Evolutionary conservation across 2,888 invertebrate species (phyloP).

Genomic region (Lasioglossum vierecki): DNA sequence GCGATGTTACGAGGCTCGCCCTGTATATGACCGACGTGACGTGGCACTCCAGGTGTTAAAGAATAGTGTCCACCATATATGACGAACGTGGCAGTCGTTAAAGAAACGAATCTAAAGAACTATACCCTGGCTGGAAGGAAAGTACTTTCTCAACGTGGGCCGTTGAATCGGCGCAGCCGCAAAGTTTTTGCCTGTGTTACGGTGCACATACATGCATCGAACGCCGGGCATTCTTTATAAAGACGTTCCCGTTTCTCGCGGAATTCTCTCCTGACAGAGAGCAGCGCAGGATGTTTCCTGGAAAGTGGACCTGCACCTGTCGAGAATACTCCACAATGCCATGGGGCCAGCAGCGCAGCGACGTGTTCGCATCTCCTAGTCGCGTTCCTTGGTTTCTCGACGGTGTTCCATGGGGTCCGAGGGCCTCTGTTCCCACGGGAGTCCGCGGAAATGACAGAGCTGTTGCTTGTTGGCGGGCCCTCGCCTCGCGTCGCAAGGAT

Average conservation of each 20-base stretch:
- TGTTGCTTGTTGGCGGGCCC: conserved; percentile 5
- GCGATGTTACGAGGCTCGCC: neutral
- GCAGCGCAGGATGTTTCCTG: conserved; percentile 71
- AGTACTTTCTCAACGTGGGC: neutral
- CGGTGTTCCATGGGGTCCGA: neutral
- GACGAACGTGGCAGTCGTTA: neutral
- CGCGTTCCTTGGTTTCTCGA: conserved; percentile 38
- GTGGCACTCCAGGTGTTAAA: neutral
- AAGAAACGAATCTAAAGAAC: neutral
- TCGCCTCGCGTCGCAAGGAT: conserved; percentile 39
- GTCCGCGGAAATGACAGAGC: conserved; percentile 50
- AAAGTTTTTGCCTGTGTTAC: conserved; percentile 34
- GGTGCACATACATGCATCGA: conserved; percentile 19
- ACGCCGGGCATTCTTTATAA: conserved; percentile 54
- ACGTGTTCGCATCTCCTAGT: conserved; percentile 41
- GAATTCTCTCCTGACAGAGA: conserved; percentile 59
- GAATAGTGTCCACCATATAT: conserved; percentile 1
- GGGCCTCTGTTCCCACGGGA: conserved; percentile 59
- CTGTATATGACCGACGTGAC: neutral
- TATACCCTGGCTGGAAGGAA: neutral
- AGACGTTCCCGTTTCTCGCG: conserved; percentile 54
- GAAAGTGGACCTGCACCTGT: conserved; percentile 70
- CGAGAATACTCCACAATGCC: conserved; percentile 42
- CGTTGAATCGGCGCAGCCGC: conserved; percentile 21
- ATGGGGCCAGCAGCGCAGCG: conserved; percentile 5